These are phyloP conservation scores for Sabellastarte sp. DNA, from an alignment of 2,888 invertebrate genomes.

Conservation along the genomic window DNA sequence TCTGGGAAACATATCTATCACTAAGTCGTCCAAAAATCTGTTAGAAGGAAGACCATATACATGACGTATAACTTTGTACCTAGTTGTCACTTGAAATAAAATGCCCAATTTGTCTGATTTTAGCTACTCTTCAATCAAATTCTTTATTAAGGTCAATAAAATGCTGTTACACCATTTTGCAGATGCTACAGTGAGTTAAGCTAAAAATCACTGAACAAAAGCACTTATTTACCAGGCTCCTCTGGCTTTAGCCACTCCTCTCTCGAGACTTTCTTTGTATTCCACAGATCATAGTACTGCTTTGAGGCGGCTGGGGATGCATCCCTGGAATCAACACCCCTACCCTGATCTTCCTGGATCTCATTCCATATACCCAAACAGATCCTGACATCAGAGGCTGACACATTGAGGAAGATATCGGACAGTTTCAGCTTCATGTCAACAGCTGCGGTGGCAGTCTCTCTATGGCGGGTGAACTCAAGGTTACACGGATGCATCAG, in stretches of 20 bases:
- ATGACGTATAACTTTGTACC: too few species aligned
- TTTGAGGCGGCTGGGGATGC: neutral
- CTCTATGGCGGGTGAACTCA: conserved; percentile 53
- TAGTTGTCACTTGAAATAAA: too few species aligned
- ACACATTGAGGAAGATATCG: conserved; percentile 71
- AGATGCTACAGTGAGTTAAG: too few species aligned
- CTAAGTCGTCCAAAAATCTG: too few species aligned
- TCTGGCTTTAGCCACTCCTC: conserved; percentile 38
- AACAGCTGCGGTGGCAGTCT: conserved; percentile 55
- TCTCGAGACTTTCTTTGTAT: conserved; percentile 32
- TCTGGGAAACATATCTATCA: too few species aligned
- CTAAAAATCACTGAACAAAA: too few species aligned
- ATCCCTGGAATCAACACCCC: neutral
- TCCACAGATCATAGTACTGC: conserved; percentile 34
- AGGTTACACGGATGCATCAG: conserved; percentile 56
- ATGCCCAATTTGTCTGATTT: too few species aligned
- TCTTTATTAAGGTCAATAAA: too few species aligned
- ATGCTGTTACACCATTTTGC: too few species aligned
- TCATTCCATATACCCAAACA: conserved; percentile 63
- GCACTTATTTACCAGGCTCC: too few species aligned
- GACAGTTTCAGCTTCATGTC: conserved; percentile 72
- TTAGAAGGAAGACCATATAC: too few species aligned
- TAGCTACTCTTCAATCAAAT: too few species aligned
- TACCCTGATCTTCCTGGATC: neutral
- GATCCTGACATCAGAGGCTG: conserved; percentile 73